A percentile compares a stretch with the other conserved stretches of the same genome.
phyloP scores from a whole-genome alignment of 2,113 vertebrate genomes.

The Epinephelus cyanopodus region DNA sequence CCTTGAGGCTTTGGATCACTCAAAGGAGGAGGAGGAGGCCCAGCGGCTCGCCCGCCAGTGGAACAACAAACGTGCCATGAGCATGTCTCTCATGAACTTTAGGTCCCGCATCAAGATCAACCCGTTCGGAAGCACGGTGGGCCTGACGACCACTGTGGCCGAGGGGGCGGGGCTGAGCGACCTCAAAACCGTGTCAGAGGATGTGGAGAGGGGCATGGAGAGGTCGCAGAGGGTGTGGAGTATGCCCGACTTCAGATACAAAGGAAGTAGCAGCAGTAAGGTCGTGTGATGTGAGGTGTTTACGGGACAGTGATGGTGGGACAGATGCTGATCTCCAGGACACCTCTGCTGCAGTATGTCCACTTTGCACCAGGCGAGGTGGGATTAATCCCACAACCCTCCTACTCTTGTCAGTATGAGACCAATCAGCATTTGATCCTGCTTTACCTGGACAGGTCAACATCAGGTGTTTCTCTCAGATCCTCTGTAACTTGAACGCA shows the following conservation, averaged over 20 bases:
- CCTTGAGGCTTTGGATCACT: constrained; percentile 88
- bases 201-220: constrained; percentile 89
- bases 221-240: constrained; percentile 90
- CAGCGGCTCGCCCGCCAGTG: constrained; percentile 91
- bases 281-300: constrained; percentile 54
- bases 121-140: constrained; percentile 88
- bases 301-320: background rate
- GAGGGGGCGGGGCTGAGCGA: constrained; percentile 69
- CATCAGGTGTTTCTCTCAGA: constrained; percentile 5
- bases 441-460: constrained; percentile 1
- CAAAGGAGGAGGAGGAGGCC: constrained; percentile 91
- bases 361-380: background rate
- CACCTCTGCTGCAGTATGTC: background rate
- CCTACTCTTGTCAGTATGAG: constrained; percentile 3
- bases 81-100: constrained; percentile 89
- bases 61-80: constrained; percentile 90
- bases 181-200: constrained; percentile 94
- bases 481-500: background rate
- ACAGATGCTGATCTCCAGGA: background rate
- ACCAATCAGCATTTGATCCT: constrained; percentile 39
- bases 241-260: constrained; percentile 92
- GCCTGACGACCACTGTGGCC: constrained; percentile 66
- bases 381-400: constrained; percentile 5
- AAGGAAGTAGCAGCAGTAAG: constrained; percentile 75
- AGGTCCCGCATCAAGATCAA: constrained; percentile 91